These are phyloP conservation scores for Mus spretus DNA, from an alignment of 2,797 vertebrate genomes.

Conservation along the genomic window DNA sequence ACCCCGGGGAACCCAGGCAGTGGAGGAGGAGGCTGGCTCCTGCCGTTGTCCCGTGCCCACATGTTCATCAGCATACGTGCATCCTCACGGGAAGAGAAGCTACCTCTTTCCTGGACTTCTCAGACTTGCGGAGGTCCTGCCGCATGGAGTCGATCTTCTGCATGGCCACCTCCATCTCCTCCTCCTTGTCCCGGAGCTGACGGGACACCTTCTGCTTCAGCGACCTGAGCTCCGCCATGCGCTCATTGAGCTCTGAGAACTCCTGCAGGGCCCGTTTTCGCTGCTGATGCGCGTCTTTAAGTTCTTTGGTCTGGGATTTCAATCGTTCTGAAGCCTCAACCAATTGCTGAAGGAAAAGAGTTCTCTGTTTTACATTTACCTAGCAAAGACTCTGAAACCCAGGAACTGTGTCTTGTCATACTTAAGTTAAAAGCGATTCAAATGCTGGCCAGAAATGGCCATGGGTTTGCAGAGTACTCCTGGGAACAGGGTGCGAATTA, in stretches of 20 bases:
- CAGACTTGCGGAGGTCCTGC: slow-evolving; percentile 94
- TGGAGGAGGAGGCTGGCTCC: neutral
- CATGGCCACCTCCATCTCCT: slow-evolving; percentile 94
- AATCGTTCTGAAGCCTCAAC: slow-evolving; percentile 95
- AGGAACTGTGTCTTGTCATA: neutral
- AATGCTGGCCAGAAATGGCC: neutral
- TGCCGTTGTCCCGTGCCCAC: no score
- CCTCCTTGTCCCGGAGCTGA: slow-evolving; percentile 96
- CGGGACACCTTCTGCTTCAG: slow-evolving; percentile 96
- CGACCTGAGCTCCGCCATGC: slow-evolving; percentile 94
- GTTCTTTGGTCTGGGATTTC: slow-evolving; percentile 95
- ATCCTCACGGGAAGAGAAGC: neutral
- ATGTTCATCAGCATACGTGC: fast-evolving
- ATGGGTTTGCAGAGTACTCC: neutral
- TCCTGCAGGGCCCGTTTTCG: slow-evolving; percentile 96
- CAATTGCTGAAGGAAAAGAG: slow-evolving; percentile 92
- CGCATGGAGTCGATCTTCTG: slow-evolving; percentile 94
- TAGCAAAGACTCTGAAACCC: neutral
- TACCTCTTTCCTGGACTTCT: slow-evolving; percentile 96
- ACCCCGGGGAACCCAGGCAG: neutral
- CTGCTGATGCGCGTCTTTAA: slow-evolving; percentile 96
- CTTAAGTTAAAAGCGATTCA: neutral
- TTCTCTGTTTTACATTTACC: fast-evolving
- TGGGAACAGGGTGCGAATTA: neutral
- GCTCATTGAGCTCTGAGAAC: slow-evolving; percentile 95